Conservation (phyloP, 2,113 vertebrate species). For the Polyodon spathula region DNA sequence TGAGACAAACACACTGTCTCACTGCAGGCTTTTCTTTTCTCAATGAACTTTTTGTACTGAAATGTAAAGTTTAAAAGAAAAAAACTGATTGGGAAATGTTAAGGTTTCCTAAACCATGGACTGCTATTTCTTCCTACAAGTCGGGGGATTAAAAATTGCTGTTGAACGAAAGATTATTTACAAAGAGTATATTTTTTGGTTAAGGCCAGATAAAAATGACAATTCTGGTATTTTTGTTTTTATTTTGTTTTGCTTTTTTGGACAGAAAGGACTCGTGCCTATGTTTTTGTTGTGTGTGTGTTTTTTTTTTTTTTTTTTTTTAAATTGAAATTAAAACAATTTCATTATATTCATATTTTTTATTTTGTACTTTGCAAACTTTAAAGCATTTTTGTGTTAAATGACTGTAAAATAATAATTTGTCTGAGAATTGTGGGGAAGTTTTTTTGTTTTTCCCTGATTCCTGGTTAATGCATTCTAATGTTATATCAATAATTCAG, state of each 20-base stretch:
- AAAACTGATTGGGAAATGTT: constrained; percentile 53
- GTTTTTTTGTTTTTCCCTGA: constrained; percentile 41
- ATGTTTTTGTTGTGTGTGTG: constrained; percentile 43
- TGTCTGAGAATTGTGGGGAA: constrained; percentile 56
- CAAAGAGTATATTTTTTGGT: constrained; percentile 98
- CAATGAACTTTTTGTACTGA: constrained; percentile 76
- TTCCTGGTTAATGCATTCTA: constrained; percentile 80
- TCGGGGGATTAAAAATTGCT: constrained; percentile 74
- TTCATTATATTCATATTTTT: constrained; percentile 98
- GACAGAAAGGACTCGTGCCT: constrained; percentile 81
- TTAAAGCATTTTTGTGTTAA: constrained; percentile 70
- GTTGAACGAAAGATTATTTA: constrained; percentile 73
- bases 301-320: constrained; percentile 63
- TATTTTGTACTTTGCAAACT: constrained; percentile 91
- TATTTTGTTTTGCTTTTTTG: constrained; percentile 52
- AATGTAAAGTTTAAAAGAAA: constrained; percentile 58
- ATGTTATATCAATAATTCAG: constrained; percentile 64
- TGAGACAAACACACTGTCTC: constrained; percentile 26
- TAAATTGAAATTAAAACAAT: constrained; percentile 71
- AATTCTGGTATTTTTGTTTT: constrained; percentile 64
- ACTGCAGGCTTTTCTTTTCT: constrained; percentile 48
- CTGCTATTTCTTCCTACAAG: constrained; percentile 65
- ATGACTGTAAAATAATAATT: constrained; percentile 72
- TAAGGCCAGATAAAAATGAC: constrained; percentile 74
- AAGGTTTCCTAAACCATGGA: constrained; percentile 58